A percentile compares a stretch with the other conserved stretches of the same genome.
Conservation (phyloP, 2,797 vertebrate species). For the Perodicticus potto region DNA sequence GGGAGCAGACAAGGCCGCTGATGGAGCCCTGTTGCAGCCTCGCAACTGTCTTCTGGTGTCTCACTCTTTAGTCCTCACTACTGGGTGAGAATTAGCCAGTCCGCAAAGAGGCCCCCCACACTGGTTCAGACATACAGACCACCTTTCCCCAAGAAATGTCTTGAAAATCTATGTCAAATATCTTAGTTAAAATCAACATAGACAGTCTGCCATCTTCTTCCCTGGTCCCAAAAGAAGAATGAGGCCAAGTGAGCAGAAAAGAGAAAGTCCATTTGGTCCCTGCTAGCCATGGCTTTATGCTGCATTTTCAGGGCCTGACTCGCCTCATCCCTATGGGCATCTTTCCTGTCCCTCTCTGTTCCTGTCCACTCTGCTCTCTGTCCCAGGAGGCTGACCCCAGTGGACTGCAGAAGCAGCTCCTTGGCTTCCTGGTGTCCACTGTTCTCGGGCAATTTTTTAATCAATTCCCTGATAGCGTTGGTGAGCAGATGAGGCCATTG, state of each 20-base stretch:
- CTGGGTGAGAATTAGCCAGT: background rate
- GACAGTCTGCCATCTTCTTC: background rate
- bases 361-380: background rate
- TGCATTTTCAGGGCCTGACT: background rate
- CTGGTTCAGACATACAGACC: accelerated
- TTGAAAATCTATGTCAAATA: background rate
- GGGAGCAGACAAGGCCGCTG: accelerated
- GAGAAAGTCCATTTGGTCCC: background rate
- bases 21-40: background rate
- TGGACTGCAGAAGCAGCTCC: background rate
- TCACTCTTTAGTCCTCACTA: accelerated
- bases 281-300: background rate
- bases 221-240: background rate
- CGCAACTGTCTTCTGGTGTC: background rate
- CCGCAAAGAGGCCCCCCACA: background rate
- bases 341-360: accelerated
- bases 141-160: background rate
- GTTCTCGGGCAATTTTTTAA: too few relatives aligned
- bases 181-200: background rate
- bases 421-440: background rate
- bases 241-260: background rate
- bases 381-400: background rate
- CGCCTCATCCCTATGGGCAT: accelerated
- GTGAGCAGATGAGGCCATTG: too few relatives aligned
- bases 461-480: too few relatives aligned